Base-by-base conservation (phyloP, 2,113 vertebrate species). In the Sylvilagus bachmani region DNA sequence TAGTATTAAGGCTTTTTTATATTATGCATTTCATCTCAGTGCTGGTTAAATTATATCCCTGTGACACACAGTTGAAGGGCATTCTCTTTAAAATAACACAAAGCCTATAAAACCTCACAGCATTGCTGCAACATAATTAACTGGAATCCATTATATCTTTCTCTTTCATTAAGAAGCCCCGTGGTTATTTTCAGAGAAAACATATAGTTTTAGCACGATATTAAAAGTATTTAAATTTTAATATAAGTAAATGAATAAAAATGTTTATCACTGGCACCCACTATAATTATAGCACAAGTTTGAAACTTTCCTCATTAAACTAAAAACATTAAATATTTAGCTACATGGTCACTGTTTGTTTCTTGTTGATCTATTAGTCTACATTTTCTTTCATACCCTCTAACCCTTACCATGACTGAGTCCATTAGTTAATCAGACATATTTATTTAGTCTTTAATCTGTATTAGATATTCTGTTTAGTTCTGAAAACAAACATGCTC, bases 201-300 rank as follows among this genome's bases (percentile, higher is more conserved):
- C 8, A 82, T 69, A 67, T 87, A 25, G 25, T 71, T 90, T 82
- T 25, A 58, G 24, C 14, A 78, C 14, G 89, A n/a, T 62, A 82
- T 81, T 70, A 78, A 84, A 86, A 94, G 89, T 82, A 89, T 55
- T 90, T 67, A 84, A 62, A 74, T 53, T 77, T 94, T 79, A 11
- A 79, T 64, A 22, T 82, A 93, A 79, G 31, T 10, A 91, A 95
- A 92, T 86, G 51, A 73, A 86, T 70, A 58, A 87, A 95, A 51
- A 38, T 79, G 74, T 91, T 62, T 36, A 70, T 89, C 38, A 89
- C 4, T 38, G 16, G 64, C 2, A 38, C 81, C 24, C 27, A 64
- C 24, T 62, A 13, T 90, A 36, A 66, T 14, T 25, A 36, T 33
- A 62, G 67, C 0, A 82, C 24, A 73, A 90, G 10, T 74, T 70